phyloP scores from a whole-genome alignment of 2,113 vertebrate species.

The Elgaria multicarinata region DNA sequence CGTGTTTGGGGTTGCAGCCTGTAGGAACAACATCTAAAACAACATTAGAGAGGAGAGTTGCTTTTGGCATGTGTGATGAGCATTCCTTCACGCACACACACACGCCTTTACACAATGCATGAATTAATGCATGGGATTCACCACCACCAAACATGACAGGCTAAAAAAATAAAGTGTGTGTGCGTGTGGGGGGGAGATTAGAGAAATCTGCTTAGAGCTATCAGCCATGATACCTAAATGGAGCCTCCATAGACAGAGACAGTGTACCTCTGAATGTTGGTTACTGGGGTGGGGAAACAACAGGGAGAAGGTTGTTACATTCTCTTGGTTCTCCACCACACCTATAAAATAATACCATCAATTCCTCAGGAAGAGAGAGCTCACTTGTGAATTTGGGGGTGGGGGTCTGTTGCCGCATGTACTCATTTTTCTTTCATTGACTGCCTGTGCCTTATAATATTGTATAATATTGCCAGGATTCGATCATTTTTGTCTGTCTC shows the following conservation, averaged over 20 bases:
- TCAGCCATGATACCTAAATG: not conserved
- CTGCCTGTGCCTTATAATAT: too few species aligned
- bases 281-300: too few species aligned
- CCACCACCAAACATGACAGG: too few species aligned
- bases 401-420: constrained; percentile 67
- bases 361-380: not conserved
- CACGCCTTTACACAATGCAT: not conserved
- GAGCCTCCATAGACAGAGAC: not conserved
- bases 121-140: too few species aligned
- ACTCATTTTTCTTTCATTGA: constrained; percentile 71
- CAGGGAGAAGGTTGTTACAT: not conserved
- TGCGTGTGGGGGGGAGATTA: too few species aligned
- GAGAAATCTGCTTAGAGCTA: too few species aligned
- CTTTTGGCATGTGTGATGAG: not conserved
- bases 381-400: constrained; percentile 28
- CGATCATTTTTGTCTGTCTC: too few species aligned
- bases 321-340: not conserved
- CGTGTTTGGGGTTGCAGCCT: not conserved
- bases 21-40: not conserved
- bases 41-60: too few species aligned
- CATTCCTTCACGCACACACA: not conserved
- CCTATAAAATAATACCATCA: not conserved
- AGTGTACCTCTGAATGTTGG: not conserved
- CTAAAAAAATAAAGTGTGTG: too few species aligned
- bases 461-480: too few species aligned